Base-by-base conservation (phyloP, 2,888 invertebrate species). In the Drosophila colorata region DNA sequence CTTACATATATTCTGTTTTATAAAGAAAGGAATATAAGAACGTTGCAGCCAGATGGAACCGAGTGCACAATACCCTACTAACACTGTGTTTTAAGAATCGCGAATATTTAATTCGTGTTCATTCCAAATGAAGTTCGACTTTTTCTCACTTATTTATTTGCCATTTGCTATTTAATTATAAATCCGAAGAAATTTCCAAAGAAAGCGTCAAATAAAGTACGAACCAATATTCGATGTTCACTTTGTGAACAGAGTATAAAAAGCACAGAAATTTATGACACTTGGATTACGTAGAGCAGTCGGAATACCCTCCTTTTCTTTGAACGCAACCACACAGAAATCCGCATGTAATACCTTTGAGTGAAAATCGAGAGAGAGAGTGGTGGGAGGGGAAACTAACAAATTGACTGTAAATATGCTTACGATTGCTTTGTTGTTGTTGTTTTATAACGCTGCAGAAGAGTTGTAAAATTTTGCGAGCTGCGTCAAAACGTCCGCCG, bases 371-470 rank as follows among this genome's bases (percentile, higher is more conserved):
- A 31, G 31, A 31, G 11, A 11, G 31, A 11, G 31, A 2, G 16
- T 2, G 28, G 6, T 9, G n/a, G 9, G 0, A 23, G 51, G 7
- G 31, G n/a, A 0, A 31, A 31, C 46, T 58, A 74, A 69, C 84
- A 85, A 85, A 85, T 85, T 86, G 84, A 88, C 78, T 88, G 84
- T 86, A 85, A 85, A 85, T 85, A 88, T 78, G 80, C 69, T 86
- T 63, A 70, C 73, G 74, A 77, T 77, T 68, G 78, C 66, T 76
- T 78, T 79, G 76, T 68, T 80, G 76, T 68, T 80, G 69, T 49
- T 63, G 55, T 48, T 76, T 55, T 68, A 65, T 60, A 56, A 53
- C 66, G 49, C 33, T 64, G 44, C 70, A 28, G 37, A 65, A 63
- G 58, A 58, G 78, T 43, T 83, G 72, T 73, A 61, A 77, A 82